These are phyloP conservation scores for Drosophila barbarae DNA, from an alignment of 2,888 invertebrate genomes.

Conservation along the genomic window DNA sequence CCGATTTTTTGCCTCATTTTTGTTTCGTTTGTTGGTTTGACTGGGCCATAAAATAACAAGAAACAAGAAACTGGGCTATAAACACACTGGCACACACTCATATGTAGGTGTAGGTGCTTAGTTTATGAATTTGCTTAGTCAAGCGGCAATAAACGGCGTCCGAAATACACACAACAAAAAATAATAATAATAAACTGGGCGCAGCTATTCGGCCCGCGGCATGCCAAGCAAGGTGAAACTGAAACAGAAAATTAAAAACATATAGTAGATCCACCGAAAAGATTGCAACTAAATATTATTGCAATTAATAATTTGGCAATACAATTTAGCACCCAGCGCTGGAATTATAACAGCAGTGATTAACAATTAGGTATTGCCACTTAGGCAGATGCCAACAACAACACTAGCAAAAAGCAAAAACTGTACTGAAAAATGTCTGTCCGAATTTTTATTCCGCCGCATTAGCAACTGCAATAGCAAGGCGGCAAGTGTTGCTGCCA, in stretches of 20 bases:
- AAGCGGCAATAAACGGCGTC: conserved; percentile 59
- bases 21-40: conserved; percentile 30
- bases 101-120: conserved; percentile 10
- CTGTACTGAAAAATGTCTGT: conserved; percentile 29
- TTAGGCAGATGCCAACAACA: conserved; percentile 69
- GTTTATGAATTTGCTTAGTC: conserved; percentile 65
- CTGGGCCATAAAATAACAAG: conserved; percentile 51
- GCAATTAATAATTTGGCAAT: conserved; percentile 69
- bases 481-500: conserved; percentile 43
- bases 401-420: conserved; percentile 13
- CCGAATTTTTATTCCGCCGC: conserved; percentile 36
- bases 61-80: conserved; percentile 66
- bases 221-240: conserved; percentile 36
- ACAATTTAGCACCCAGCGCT: conserved; percentile 45
- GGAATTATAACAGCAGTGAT: conserved; percentile 54
- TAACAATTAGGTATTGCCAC: conserved; percentile 63
- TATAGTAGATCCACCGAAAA: conserved; percentile 37
- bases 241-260: conserved; percentile 43
- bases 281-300: conserved; percentile 54
- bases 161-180: conserved; percentile 29
- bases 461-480: conserved; percentile 42
- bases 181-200: conserved; percentile 50
- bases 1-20: conserved; percentile 56
- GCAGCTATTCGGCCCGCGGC: conserved; percentile 48
- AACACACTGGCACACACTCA: conserved; percentile 49